Base-by-base conservation (phyloP, 2,797 vertebrate genomes). In the Ataeniobius toweri region DNA sequence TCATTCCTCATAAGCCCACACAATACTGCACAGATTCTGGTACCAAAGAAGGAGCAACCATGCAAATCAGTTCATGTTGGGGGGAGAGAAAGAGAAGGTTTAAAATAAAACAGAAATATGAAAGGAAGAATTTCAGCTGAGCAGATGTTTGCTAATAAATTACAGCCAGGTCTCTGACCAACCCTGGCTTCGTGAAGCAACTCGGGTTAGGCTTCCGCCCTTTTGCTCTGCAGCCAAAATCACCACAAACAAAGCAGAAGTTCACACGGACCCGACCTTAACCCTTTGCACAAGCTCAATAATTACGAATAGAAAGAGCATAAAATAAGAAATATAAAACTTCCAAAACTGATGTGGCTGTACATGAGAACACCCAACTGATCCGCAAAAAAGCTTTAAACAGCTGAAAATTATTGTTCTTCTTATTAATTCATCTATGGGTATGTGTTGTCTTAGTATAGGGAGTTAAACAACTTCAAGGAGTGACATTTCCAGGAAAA, bases 131-230 rank as follows among this genome's bases (percentile, higher is more conserved):
- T 93, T 93, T 92, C 86, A 92, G 81, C 89, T 80, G 86, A 86
- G 69, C 92, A 94, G 88, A 94, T 93, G 91, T 93, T 92, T 90
- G 88, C 83, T 89, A 91, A 93, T 91, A 91, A 90, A 92, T 91
- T 73, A 85, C 84, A 88, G 92, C 89, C 93, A 92, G 87, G 88
- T 89, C 85, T 85, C 13, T 74, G 87, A 91, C 85, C 85, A 75
- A 89, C 81, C 79, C 55, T 9, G 73, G 76, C 75, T 80, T 86
- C 83, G 8, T 79, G 44, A 76, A 85, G 83, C 83, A 72, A 83
- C 76, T 58, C 72, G 72, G 84, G 83, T 16, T 14, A 83, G 44
- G 80, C 80, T 84, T 90, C 90, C 80, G 83, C 88, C 73, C 80
- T 84, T 84, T 79, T 79, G 78, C 87, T 80, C 63, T 12, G 6